Conservation (phyloP, 2,113 vertebrate species). For the Laterallus jamaicensis region DNA sequence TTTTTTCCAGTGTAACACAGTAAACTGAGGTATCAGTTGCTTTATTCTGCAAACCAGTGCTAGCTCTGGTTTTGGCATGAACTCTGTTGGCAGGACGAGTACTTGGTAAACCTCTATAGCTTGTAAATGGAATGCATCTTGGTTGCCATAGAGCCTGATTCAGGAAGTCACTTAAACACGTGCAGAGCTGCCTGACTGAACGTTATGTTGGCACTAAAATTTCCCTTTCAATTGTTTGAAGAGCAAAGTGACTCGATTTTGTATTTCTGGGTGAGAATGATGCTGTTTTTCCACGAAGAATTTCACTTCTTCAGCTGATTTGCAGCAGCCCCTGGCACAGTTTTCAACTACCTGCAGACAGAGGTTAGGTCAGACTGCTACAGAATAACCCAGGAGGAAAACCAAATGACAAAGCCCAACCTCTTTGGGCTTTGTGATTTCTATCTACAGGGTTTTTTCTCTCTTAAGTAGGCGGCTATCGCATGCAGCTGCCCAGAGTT, state of each 20-base stretch:
- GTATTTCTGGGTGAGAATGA: not conserved
- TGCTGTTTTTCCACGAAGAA: not conserved
- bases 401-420: not conserved
- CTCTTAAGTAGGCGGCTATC: not conserved
- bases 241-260: not conserved
- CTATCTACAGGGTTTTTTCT: not conserved
- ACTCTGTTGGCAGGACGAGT: no score
- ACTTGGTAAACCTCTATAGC: not conserved
- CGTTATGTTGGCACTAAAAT: not conserved
- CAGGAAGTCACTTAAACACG: not conserved
- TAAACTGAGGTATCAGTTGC: not conserved
- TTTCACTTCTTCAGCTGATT: not conserved
- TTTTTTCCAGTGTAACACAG: not conserved
- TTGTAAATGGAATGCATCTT: not conserved
- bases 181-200: not conserved
- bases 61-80: not conserved
- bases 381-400: not conserved
- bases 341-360: not conserved
- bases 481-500: not conserved
- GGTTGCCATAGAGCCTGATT: not conserved
- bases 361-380: not conserved
- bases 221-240: not conserved
- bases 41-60: not conserved
- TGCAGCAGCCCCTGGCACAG: not conserved
- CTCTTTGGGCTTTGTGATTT: not conserved